Conservation (phyloP, 2,113 vertebrate genomes). For the Quiscalus mexicanus region DNA sequence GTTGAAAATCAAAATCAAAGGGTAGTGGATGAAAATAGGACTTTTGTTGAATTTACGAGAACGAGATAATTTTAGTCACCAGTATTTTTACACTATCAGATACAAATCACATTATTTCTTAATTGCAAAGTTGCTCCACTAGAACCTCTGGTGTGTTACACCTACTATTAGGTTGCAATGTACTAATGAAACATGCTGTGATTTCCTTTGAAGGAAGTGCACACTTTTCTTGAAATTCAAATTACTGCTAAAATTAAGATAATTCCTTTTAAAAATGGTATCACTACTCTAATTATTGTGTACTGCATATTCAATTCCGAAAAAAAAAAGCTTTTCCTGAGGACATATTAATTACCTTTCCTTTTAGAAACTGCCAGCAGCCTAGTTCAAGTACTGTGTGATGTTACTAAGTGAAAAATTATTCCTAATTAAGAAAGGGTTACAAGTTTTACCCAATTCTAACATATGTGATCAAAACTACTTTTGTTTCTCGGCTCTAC, state of each 20-base stretch:
- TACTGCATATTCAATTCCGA: not conserved
- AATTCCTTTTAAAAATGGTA: not conserved
- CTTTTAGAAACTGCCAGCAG: slow-evolving; percentile 45
- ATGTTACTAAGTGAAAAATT: slow-evolving; percentile 63
- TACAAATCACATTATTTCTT: not conserved
- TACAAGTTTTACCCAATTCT: slow-evolving; percentile 6
- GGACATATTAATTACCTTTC: slow-evolving; percentile 65
- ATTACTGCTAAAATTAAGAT: not conserved
- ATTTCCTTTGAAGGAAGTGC: not conserved
- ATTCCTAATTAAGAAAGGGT: slow-evolving; percentile 49
- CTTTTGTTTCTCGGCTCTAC: not conserved
- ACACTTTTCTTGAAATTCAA: not conserved
- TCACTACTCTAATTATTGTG: not conserved
- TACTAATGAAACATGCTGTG: not conserved
- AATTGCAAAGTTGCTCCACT: not conserved
- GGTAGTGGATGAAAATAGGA: not conserved
- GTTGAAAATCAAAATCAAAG: not conserved
- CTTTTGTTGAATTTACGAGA: not conserved
- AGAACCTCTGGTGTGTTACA: not conserved
- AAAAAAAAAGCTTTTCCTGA: slow-evolving; percentile 30
- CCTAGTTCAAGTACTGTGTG: slow-evolving; percentile 42
- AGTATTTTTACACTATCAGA: not conserved
- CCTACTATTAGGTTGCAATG: not conserved
- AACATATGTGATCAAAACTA: not conserved
- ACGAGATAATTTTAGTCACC: not conserved